These are phyloP conservation scores for Iselma pallidipennis DNA, from an alignment of 2,888 invertebrate genomes.

Conservation along the genomic window DNA sequence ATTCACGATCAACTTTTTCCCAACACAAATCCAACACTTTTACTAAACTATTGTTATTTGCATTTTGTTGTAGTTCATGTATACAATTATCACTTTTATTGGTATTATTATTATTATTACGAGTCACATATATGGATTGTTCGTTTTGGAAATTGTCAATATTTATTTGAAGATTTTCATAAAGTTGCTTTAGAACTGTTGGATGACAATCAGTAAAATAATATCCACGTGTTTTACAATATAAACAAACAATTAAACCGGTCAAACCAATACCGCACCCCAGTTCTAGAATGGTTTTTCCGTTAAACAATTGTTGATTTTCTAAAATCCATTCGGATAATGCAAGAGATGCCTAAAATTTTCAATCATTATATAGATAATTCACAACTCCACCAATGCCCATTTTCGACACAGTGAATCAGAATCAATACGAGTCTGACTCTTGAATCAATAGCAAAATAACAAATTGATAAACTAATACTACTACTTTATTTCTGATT, in stretches of 20 bases:
- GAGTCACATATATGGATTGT: background rate
- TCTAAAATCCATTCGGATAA: slow-evolving; percentile 72
- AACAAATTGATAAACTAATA: too few species aligned
- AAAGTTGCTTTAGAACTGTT: slow-evolving; percentile 65
- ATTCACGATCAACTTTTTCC: slow-evolving; percentile 55
- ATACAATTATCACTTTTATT: slow-evolving; percentile 8
- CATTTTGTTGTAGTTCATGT: slow-evolving; percentile 2
- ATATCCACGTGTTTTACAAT: slow-evolving; percentile 50
- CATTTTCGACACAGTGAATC: too few species aligned
- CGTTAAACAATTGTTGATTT: slow-evolving; percentile 58
- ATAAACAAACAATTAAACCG: slow-evolving; percentile 65
- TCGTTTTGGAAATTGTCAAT: slow-evolving; percentile 40
- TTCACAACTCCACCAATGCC: too few species aligned
- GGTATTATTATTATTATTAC: background rate
- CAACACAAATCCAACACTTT: slow-evolving; percentile 57
- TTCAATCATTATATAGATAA: slow-evolving; percentile 6
- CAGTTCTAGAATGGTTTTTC: slow-evolving; percentile 70
- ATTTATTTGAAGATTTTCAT: slow-evolving; percentile 68
- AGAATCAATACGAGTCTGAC: too few species aligned
- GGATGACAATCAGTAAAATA: slow-evolving; percentile 72
- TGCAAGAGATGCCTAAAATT: slow-evolving; percentile 68
- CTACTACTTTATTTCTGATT: too few species aligned
- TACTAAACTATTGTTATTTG: slow-evolving; percentile 26
- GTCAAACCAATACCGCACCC: slow-evolving; percentile 79
- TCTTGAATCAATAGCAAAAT: too few species aligned